These are phyloP conservation scores for Mobula hypostoma DNA, from an alignment of 2,113 vertebrate species.

Conservation along the genomic window DNA sequence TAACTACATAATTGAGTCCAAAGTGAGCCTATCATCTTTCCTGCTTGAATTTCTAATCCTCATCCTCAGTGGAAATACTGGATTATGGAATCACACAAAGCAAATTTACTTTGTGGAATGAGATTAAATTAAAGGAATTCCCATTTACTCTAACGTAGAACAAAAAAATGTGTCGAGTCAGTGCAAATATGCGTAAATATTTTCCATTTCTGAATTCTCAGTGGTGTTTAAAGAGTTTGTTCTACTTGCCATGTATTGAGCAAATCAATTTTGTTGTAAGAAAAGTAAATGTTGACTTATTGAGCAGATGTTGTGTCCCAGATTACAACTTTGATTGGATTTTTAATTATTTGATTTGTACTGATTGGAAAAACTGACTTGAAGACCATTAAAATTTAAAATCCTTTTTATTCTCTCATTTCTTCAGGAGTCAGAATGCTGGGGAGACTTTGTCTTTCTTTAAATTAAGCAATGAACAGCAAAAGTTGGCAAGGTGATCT, in stretches of 20 bases:
- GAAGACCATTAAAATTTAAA: background rate
- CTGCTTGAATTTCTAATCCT: background rate
- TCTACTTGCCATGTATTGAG: background rate
- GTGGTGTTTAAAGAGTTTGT: background rate
- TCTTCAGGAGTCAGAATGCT: background rate
- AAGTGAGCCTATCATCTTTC: background rate
- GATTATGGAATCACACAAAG: background rate
- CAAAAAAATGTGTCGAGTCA: background rate
- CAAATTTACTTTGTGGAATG: background rate
- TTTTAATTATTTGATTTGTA: conserved; percentile 28
- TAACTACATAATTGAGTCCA: background rate
- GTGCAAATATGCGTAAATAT: background rate
- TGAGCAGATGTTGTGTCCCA: background rate
- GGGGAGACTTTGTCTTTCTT: background rate
- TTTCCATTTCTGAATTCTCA: background rate
- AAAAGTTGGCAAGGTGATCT: too few species aligned
- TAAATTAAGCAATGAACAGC: background rate
- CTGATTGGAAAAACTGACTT: conserved; percentile 7
- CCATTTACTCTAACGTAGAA: background rate
- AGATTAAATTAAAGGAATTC: background rate
- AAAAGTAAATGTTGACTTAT: conserved; percentile 7
- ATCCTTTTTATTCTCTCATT: background rate
- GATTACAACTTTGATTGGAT: background rate
- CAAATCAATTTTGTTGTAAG: background rate
- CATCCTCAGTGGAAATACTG: background rate